A percentile compares a stretch with the other conserved stretches of the same genome.
Conservation (phyloP, 2,797 vertebrate genomes). For the Oreonectes daqikongensis region DNA sequence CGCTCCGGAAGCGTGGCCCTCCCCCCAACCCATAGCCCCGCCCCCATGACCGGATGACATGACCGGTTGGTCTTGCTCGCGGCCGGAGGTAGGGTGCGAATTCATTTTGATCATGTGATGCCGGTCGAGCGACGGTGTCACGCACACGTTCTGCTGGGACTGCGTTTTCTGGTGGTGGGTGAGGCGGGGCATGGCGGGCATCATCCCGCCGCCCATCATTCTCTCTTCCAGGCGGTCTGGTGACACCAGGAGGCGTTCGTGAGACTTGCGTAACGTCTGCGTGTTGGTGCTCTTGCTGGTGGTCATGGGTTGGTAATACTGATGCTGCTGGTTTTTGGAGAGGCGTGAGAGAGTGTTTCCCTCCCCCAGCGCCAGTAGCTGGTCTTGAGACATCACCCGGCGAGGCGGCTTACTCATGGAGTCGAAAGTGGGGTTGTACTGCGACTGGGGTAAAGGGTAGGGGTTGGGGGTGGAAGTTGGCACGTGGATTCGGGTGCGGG, state of each 20-base stretch:
- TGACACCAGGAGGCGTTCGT: slow-evolving; percentile 79
- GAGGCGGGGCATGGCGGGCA: slow-evolving; percentile 74
- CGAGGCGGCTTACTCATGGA: slow-evolving; percentile 77
- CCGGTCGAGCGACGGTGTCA: slow-evolving; percentile 82
- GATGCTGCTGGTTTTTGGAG: slow-evolving; percentile 81
- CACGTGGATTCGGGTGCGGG: slow-evolving; percentile 72
- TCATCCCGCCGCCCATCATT: slow-evolving; percentile 65
- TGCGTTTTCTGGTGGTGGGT: slow-evolving; percentile 82
- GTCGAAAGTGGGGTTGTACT: slow-evolving; percentile 73
- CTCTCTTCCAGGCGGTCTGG: slow-evolving; percentile 76
- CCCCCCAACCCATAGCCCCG: slow-evolving; percentile 58
- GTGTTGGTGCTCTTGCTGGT: slow-evolving; percentile 70
- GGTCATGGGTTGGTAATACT: slow-evolving; percentile 79
- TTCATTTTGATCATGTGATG: slow-evolving; percentile 90
- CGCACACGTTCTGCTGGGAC: slow-evolving; percentile 84
- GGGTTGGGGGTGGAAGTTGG: slow-evolving; percentile 77
- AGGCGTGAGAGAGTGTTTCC: slow-evolving; percentile 77
- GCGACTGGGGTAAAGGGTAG: slow-evolving; percentile 72
- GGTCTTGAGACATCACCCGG: slow-evolving; percentile 90
- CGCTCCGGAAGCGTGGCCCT: slow-evolving; percentile 53
- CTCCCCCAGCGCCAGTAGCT: slow-evolving; percentile 77
- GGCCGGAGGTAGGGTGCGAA: slow-evolving; percentile 80
- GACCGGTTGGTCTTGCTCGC: slow-evolving; percentile 73
- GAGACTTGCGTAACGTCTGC: slow-evolving; percentile 77
- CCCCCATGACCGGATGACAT: slow-evolving; percentile 51